Evolutionary conservation across 2,888 invertebrate genomes (phyloP).

Genomic region (Leptopterna dolabrata): DNA sequence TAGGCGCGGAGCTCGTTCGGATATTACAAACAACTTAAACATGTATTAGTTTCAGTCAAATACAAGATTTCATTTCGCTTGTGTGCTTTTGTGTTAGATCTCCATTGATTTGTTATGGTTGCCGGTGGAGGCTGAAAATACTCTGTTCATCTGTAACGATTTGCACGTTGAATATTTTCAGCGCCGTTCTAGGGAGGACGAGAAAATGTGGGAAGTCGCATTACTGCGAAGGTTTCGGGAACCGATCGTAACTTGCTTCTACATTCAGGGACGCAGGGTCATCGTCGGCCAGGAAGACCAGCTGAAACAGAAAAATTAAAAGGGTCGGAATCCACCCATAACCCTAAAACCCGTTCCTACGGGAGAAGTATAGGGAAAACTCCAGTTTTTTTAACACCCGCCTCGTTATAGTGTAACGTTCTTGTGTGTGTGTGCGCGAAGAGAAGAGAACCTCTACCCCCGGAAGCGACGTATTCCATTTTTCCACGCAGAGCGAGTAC

Average conservation of each 20-base stretch:
- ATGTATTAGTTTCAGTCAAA: no score
- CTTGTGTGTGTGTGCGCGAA: not conserved
- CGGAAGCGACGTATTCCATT: conserved; percentile 27
- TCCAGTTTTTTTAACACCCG: not conserved
- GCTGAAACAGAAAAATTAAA: conserved; percentile 3
- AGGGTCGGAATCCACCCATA: conserved; percentile 1
- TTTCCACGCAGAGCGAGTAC: not conserved
- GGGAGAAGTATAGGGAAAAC: not conserved
- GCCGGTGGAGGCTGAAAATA: no score
- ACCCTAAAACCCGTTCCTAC: conserved; percentile 1
- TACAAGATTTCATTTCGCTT: no score
- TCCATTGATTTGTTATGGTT: no score
- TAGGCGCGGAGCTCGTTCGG: no score
- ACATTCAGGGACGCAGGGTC: not conserved
- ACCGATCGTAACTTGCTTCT: not conserved
- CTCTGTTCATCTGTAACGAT: no score
- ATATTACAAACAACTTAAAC: no score
- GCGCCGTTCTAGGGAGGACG: not conserved
- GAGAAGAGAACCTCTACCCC: not conserved
- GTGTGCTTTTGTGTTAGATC: no score
- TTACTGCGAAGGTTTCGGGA: not conserved
- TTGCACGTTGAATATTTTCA: not conserved
- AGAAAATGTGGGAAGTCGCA: not conserved
- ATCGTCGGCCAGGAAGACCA: not conserved
- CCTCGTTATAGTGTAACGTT: not conserved